These are phyloP conservation scores for Sycophila sp. DNA, from an alignment of 1,140 invertebrate genomes.

Conservation along the genomic window DNA sequence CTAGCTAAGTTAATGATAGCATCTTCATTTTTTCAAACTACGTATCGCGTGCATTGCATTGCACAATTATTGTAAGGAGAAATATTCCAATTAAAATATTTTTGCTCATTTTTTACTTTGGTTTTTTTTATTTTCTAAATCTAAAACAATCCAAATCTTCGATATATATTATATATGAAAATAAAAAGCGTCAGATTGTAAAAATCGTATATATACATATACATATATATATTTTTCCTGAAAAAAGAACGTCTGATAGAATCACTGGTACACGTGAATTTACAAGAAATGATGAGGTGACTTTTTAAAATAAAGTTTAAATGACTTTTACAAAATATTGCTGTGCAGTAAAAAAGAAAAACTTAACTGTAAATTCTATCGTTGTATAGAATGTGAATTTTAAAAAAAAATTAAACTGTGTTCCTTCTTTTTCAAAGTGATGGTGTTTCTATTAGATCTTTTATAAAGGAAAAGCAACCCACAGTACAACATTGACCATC, in stretches of 20 bases:
- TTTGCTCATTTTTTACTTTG: conserved; percentile 39
- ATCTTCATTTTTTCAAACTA: conserved; percentile 41
- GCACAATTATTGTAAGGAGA: conserved; percentile 43
- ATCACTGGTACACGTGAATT: conserved; percentile 28
- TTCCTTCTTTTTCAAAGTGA: conserved; percentile 34
- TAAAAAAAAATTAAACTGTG: conserved; percentile 15
- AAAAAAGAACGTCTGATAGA: conserved; percentile 37
- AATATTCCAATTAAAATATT: conserved; percentile 51
- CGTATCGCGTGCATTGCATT: conserved; percentile 15
- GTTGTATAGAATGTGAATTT: neutral
- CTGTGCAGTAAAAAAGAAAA: conserved; percentile 27
- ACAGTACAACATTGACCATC: conserved; percentile 38
- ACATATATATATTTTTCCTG: conserved; percentile 29
- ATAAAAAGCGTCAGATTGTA: neutral
- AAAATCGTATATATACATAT: conserved; percentile 7
- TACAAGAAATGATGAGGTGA: neutral
- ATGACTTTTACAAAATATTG: conserved; percentile 27
- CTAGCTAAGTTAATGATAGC: conserved; percentile 53
- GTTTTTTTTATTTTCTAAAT: conserved; percentile 22
- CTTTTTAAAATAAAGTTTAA: conserved; percentile 14
- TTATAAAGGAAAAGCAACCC: conserved; percentile 27
- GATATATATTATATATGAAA: conserved; percentile 13
- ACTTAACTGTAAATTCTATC: conserved; percentile 5
- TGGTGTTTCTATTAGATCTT: conserved; percentile 39
- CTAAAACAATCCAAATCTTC: conserved; percentile 9